Evolutionary conservation across 2,888 invertebrate genomes (phyloP).

Genomic region (Zonitis immaculata): DNA sequence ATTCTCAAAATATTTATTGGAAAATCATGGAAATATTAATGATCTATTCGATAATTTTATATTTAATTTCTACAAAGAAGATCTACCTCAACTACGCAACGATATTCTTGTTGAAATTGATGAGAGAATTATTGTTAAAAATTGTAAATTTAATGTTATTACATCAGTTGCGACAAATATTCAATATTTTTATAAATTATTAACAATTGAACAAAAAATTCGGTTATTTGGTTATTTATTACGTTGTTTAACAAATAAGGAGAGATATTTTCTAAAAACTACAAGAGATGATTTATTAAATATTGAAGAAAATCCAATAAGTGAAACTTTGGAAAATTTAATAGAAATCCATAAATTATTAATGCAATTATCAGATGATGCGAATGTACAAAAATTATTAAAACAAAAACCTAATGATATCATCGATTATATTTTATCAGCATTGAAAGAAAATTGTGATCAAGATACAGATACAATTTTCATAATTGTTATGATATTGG

Average conservation of each 20-base stretch:
- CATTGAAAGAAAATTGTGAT: slow-evolving; percentile 30
- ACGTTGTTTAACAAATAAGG: slow-evolving; percentile 36
- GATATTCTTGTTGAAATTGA: slow-evolving; percentile 34
- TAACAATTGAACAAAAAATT: slow-evolving; percentile 31
- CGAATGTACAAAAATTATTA: slow-evolving; percentile 48
- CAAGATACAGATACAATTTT: slow-evolving; percentile 31
- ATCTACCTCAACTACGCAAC: slow-evolving; percentile 32
- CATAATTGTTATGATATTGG: slow-evolving; percentile 37
- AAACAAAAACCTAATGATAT: slow-evolving; percentile 50
- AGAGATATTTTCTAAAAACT: slow-evolving; percentile 35
- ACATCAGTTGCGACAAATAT: slow-evolving; percentile 35
- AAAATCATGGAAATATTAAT: slow-evolving; percentile 25
- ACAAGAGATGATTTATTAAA: slow-evolving; percentile 40
- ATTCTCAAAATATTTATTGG: slow-evolving; percentile 29
- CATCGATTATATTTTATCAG: slow-evolving; percentile 47
- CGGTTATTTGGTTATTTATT: slow-evolving; percentile 47
- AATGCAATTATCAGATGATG: slow-evolving; percentile 51
- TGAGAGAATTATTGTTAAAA: slow-evolving; percentile 25
- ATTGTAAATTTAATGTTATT: slow-evolving; percentile 20
- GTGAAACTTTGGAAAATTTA: slow-evolving; percentile 44
- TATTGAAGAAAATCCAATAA: slow-evolving; percentile 45
- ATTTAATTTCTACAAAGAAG: slow-evolving; percentile 33
- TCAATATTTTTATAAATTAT: slow-evolving; percentile 41
- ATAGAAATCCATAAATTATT: slow-evolving; percentile 51
- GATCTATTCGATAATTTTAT: slow-evolving; percentile 40